Evolutionary conservation across 1,140 invertebrate genomes (phyloP), one percentile per base, ranked within the genome.

Genomic region (Sipha flava): DNA sequence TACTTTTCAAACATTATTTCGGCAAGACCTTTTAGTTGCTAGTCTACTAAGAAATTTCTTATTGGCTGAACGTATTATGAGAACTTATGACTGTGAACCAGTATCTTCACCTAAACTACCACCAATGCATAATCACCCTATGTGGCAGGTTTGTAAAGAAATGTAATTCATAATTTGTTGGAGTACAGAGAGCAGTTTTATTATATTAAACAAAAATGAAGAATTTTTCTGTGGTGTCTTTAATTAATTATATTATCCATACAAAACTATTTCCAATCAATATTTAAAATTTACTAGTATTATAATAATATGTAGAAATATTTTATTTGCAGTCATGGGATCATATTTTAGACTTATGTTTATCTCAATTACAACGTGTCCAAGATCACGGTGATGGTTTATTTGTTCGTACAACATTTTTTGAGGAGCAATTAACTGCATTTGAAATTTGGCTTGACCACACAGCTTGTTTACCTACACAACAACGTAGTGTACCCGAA

Each of bases 351-450:
- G 98, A 99, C 87, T 87, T 96, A 68, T 96, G 94, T 83, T 88
- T 99, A 64, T 90, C 92, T 79, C 97, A 99, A 85, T 87, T 99
- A 81, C 94, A 94, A 14, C 88, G 87, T 37, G 91, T 96, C 82
- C 84, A 93, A 59, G 88, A 91, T 72, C 87, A 88, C 2, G 89
- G 89, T 59, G 88, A 89, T 21, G 86, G 86, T 52, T 73, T 79
- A 21, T 94, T 93, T 86, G 85, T 87, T 18, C 94, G 96, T 85
- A 91, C 95, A 81, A 91, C 94, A 43, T 99, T 99, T 87, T 99
- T 99, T 86, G 93, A 98, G 85, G 95, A 99, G 84, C 98, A 99
- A 87, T 88, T 99, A 57, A 98, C 97, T 29, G 97, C 97, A n/a
- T 99, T 99, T 86, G 93, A 98, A 88, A 92, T 94, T 21, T 99